Conservation (phyloP, 2,797 vertebrate species). For the Phrynocephalus forsythii region DNA sequence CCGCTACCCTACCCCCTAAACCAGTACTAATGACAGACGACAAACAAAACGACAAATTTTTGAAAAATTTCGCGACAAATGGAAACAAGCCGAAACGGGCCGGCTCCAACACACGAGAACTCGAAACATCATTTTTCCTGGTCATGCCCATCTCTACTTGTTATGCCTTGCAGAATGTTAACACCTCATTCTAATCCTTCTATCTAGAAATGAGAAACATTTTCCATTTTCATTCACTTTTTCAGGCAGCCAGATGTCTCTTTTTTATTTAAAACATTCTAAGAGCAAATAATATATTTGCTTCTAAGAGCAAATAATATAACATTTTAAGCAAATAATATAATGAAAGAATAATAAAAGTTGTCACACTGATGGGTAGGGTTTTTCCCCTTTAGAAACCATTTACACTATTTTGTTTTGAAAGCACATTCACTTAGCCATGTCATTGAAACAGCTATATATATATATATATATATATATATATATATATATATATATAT, state of each 20-base stretch:
- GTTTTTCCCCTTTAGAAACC: neutral
- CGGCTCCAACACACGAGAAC: no score
- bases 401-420: neutral
- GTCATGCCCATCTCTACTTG: no score
- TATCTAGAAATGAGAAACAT: neutral
- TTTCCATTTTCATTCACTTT: neutral
- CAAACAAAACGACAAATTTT: no score
- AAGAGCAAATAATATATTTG: neutral
- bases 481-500: no score
- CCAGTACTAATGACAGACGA: no score
- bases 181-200: neutral
- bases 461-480: no score
- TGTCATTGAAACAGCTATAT: conserved; percentile 17
- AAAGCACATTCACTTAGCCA: conserved; percentile 7
- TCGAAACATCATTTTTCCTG: no score
- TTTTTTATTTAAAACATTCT: neutral
- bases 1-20: no score
- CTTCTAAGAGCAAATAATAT: no score
- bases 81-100: no score
- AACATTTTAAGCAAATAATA: neutral
- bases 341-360: neutral
- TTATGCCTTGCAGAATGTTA: conserved; percentile 19
- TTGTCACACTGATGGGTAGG: neutral
- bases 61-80: no score
- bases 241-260: neutral